Evolutionary conservation across 2,797 vertebrate species (phyloP), one percentile per base, ranked within the genome.

Genomic region (Dendrocincla fuliginosa): DNA sequence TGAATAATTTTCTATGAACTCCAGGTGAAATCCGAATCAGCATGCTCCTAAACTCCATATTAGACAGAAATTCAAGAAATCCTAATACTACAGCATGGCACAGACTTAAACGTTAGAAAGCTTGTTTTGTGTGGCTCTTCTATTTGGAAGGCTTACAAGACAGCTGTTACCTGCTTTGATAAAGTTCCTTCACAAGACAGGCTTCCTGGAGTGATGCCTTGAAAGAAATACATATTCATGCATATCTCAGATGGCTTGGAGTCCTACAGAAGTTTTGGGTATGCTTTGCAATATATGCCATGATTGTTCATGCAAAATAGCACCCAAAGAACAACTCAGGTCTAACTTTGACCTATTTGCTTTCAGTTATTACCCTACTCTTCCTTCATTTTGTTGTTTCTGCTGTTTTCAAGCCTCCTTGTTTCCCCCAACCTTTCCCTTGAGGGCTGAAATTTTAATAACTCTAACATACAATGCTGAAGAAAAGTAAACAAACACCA

Each of bases 121-220:
- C 59, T 89, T 92, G 35, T 93, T 96, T 94, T 88, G 47, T 49
- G n/a, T 69, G 69, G 59, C 68, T 94, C 49, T 68, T 96, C 61
- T 86, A 2, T 93, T 91, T 93, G 87, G 65, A 97, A 95, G 61
- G 85, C 64, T 93, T 91, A 83, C n/a, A 84, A 87, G 65, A 91
- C 52, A 96, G 83, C 52, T 95, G 79, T 93, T 89, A 93, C 70
- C 81, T 83, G 57, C 76, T 93, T 93, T 78, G 85, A 96, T 93
- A 88, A 89, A 46, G 82, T 87, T 96, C 88, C 88, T 96, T 91
- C 81, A 93, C 35, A 84, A 93, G 95, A 90, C 49, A 95, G 59
- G n/a, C 49, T 96, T 90, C 55, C 87, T 91, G 77, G 77, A 94
- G 80, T n/a, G 64, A 84, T 61, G 60, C 78, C 84, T 96, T 91